phyloP scores from a whole-genome alignment of 2,113 vertebrate species.

The Plecotus auritus region DNA sequence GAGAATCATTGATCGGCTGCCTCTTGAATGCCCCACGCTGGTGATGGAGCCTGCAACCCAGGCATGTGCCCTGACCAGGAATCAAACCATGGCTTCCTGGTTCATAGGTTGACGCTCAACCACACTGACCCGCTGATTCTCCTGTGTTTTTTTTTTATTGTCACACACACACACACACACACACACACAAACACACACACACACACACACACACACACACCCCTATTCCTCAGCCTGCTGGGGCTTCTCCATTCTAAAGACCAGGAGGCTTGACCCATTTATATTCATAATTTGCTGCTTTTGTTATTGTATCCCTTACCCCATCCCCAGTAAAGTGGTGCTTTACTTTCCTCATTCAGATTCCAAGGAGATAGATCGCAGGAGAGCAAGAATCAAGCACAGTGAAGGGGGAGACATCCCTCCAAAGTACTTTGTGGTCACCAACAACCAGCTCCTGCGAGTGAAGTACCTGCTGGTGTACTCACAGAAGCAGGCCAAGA shows the following conservation, averaged over 20 bases:
- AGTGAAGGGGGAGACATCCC: constrained; percentile 96
- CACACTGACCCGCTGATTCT: neutral
- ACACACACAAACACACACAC: too few species aligned
- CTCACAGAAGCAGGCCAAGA: constrained; percentile 89
- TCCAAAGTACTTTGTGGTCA: constrained; percentile 97
- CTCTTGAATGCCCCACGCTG: too few species aligned
- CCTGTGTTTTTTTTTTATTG: neutral
- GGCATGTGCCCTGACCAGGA: too few species aligned
- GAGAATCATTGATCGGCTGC: too few species aligned
- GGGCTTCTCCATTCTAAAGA: neutral
- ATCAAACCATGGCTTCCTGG: too few species aligned
- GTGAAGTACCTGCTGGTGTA: constrained; percentile 97
- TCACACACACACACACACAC: too few species aligned
- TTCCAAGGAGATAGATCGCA: constrained; percentile 90
- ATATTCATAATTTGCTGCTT: neutral
- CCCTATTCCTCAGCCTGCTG: neutral
- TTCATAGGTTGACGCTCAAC: too few species aligned
- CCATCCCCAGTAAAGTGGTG: neutral
- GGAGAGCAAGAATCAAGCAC: constrained; percentile 91
- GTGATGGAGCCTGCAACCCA: too few species aligned
- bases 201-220: too few species aligned
- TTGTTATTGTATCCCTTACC: neutral
- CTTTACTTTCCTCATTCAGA: constrained; percentile 79
- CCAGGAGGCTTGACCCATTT: neutral
- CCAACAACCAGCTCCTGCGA: constrained; percentile 95